A percentile compares a stretch with the other conserved stretches of the same genome.
phyloP scores from a whole-genome alignment of 2,797 vertebrate genomes.

The Meda fulgida region DNA sequence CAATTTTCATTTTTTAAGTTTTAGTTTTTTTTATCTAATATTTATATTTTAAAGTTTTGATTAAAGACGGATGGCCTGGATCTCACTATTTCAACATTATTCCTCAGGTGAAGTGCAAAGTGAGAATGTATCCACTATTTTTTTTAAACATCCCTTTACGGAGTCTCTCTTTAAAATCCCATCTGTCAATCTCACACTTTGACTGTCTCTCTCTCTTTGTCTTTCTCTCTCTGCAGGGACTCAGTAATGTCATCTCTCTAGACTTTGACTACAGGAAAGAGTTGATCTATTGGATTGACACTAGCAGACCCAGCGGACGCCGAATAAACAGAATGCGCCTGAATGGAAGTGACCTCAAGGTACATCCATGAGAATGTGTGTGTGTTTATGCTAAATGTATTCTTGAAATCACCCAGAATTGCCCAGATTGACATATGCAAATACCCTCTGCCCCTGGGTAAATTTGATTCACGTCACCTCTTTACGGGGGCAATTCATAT shows the following conservation, averaged over 20 bases:
- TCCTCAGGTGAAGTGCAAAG: neutral
- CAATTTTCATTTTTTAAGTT: neutral
- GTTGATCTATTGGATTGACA: slow-evolving; percentile 89
- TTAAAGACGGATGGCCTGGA: neutral
- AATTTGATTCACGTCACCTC: slow-evolving; percentile 22
- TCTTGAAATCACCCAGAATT: slow-evolving; percentile 10
- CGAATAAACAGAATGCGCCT: slow-evolving; percentile 86
- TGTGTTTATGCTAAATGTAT: neutral
- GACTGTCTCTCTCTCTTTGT: slow-evolving; percentile 33
- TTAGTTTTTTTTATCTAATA: no score
- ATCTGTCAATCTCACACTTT: slow-evolving; percentile 28
- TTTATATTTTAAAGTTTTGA: no score
- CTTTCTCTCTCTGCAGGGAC: slow-evolving; percentile 75
- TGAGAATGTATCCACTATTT: neutral
- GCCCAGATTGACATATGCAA: slow-evolving; percentile 6
- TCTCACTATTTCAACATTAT: neutral
- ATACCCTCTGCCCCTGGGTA: neutral
- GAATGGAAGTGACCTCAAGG: slow-evolving; percentile 87
- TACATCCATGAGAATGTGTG: slow-evolving; percentile 51
- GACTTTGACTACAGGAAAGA: slow-evolving; percentile 88
- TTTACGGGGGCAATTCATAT: slow-evolving; percentile 7
- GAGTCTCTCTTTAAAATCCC: neutral
- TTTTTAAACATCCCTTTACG: neutral
- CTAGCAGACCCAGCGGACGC: slow-evolving; percentile 85
- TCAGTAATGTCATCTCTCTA: slow-evolving; percentile 86